phyloP scores from a whole-genome alignment of 2,797 vertebrate genomes.

The Dendrocincla tyrannina region DNA sequence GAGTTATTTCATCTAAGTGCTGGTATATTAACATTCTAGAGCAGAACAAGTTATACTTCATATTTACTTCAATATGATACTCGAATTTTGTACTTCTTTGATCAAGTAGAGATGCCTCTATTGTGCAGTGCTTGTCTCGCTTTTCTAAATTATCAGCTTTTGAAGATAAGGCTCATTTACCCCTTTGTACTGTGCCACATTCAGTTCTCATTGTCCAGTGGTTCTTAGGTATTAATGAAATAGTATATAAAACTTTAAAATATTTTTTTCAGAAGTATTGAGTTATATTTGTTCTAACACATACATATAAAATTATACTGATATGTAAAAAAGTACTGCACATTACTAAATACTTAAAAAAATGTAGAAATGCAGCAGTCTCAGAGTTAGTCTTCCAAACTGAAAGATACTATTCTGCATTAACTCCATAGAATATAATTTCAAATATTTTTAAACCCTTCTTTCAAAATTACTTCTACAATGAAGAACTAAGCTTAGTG shows the following conservation, averaged over 20 bases:
- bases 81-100: background rate
- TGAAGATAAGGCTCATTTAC: background rate
- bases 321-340: background rate
- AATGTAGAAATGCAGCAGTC: background rate
- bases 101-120: background rate
- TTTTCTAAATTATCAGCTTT: background rate
- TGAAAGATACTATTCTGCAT: background rate
- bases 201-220: background rate
- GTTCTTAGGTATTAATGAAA: background rate
- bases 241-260: background rate
- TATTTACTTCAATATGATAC: background rate
- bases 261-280: background rate
- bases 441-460: background rate
- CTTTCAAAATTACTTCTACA: background rate
- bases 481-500: background rate
- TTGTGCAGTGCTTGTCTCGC: background rate
- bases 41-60: background rate
- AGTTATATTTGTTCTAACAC: background rate
- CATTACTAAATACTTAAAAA: background rate
- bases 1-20: background rate
- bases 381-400: background rate
- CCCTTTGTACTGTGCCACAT: background rate
- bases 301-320: background rate
- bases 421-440: background rate
- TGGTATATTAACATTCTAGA: background rate